A percentile compares a stretch with the other conserved stretches of the same genome.
phyloP scores from a whole-genome alignment of 1,140 invertebrate species.

The Temnothorax longispinosus region DNA sequence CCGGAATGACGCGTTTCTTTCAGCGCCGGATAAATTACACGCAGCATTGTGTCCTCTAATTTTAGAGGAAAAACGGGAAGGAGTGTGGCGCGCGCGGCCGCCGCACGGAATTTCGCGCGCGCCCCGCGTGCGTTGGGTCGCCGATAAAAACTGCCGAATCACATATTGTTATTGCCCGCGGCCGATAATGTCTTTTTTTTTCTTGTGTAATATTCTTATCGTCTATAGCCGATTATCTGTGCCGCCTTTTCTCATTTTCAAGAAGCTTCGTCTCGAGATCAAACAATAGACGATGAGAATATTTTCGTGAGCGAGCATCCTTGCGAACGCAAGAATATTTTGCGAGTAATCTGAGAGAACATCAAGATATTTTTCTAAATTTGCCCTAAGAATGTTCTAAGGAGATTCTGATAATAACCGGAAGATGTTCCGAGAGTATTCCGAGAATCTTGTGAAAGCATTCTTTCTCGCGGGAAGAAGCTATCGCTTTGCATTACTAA shows the following conservation, averaged over 20 bases:
- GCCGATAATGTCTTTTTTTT: constrained; percentile 44
- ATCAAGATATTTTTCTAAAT: neutral
- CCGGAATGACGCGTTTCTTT: constrained; percentile 76
- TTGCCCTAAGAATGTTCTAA: constrained; percentile 8
- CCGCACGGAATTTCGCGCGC: constrained; percentile 31
- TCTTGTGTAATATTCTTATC: constrained; percentile 10
- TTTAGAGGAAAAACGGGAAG: constrained; percentile 66
- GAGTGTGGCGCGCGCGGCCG: constrained; percentile 40
- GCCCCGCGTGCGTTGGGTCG: neutral
- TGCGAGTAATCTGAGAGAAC: neutral
- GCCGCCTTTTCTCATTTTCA: constrained; percentile 1
- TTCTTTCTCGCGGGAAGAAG: neutral
- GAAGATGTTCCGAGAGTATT: constrained; percentile 18
- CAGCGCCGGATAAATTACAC: constrained; percentile 76
- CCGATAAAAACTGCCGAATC: constrained; percentile 39
- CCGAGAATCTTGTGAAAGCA: neutral
- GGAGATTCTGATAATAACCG: constrained; percentile 11
- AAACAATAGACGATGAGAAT: neutral
- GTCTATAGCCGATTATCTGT: neutral
- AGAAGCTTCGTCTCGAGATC: neutral
- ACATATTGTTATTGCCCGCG: constrained; percentile 41
- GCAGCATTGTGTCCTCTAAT: constrained; percentile 74
- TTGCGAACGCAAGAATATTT: neutral
- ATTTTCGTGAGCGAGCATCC: neutral
- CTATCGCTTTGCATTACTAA: neutral